These are phyloP conservation scores for Metalampra italica DNA, from an alignment of 2,888 invertebrate genomes.

Conservation along the genomic window DNA sequence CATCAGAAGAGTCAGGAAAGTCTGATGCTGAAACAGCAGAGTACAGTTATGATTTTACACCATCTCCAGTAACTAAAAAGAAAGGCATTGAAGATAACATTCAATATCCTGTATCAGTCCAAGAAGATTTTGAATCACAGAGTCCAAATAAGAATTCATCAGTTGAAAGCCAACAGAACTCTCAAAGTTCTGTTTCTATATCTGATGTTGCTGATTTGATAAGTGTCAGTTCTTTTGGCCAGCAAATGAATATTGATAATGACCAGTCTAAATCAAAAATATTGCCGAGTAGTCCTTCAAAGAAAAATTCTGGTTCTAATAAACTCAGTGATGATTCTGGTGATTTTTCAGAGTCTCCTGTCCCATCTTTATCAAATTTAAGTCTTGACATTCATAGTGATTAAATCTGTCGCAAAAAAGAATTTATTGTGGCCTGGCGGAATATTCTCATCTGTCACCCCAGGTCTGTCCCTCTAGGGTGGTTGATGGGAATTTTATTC, in stretches of 20 bases:
- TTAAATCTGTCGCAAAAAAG: constrained; percentile 21
- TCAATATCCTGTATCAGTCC: constrained; percentile 18
- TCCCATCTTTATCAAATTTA: constrained; percentile 66
- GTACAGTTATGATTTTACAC: constrained; percentile 62
- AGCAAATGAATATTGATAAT: constrained; percentile 31
- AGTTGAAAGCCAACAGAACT: constrained; percentile 42
- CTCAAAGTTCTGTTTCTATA: constrained; percentile 62
- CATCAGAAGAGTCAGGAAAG: constrained; percentile 28
- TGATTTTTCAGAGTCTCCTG: constrained; percentile 63
- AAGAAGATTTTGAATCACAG: constrained; percentile 21
- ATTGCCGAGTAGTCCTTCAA: constrained; percentile 24
- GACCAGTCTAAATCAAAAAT: constrained; percentile 20
- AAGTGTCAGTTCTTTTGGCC: constrained; percentile 45
- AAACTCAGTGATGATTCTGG: constrained; percentile 60
- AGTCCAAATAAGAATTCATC: constrained; percentile 32
- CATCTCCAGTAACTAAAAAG: constrained; percentile 39
- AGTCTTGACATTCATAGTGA: constrained; percentile 71
- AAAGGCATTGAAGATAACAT: constrained; percentile 25
- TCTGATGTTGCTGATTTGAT: constrained; percentile 69
- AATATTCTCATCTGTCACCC: not conserved
- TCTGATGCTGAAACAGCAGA: constrained; percentile 52
- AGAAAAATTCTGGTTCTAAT: constrained; percentile 26
- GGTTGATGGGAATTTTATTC: too few relatives aligned
- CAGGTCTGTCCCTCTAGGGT: too few relatives aligned
- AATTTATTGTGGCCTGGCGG: too few relatives aligned